A percentile compares a stretch with the other conserved stretches of the same genome.
Conservation (phyloP, 2,113 vertebrate species). For the Psophia crepitans region DNA sequence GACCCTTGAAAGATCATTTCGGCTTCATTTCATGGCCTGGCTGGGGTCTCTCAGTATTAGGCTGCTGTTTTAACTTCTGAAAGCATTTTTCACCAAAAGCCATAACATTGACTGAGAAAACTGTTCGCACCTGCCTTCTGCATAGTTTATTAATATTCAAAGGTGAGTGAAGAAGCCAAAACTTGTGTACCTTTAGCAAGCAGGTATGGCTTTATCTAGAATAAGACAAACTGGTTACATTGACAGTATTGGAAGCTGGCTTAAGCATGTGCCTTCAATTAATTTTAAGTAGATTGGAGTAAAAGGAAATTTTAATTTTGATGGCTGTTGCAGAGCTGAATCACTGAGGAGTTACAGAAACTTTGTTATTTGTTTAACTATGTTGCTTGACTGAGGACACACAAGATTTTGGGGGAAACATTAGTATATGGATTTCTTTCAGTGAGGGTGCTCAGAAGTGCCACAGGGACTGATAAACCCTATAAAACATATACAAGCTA, state of each 20-base stretch:
- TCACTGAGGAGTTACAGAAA: neutral
- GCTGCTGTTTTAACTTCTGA: neutral
- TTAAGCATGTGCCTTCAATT: conserved; percentile 23
- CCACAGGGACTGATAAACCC: neutral
- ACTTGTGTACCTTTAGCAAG: neutral
- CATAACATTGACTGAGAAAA: neutral
- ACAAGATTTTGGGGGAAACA: neutral
- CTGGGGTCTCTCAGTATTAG: neutral
- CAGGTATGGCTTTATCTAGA: conserved; percentile 6
- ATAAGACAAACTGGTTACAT: conserved; percentile 40
- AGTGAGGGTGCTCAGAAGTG: neutral
- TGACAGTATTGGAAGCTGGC: conserved; percentile 5
- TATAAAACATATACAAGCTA: neutral
- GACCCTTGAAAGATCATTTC: neutral
- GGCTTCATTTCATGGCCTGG: neutral
- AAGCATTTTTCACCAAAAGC: neutral
- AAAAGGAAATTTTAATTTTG: conserved; percentile 49
- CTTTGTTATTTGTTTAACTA: conserved; percentile 3
- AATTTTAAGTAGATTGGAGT: conserved; percentile 45
- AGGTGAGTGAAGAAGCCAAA: neutral
- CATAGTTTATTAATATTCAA: conserved; percentile 27
- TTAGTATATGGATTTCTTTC: neutral
- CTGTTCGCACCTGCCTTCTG: neutral
- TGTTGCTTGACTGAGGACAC: conserved; percentile 3
- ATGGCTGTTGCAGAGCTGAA: neutral